Evolutionary conservation across 1,140 invertebrate species (phyloP), one percentile per base, ranked within the genome.

Genomic region (Adelges cooleyi): DNA sequence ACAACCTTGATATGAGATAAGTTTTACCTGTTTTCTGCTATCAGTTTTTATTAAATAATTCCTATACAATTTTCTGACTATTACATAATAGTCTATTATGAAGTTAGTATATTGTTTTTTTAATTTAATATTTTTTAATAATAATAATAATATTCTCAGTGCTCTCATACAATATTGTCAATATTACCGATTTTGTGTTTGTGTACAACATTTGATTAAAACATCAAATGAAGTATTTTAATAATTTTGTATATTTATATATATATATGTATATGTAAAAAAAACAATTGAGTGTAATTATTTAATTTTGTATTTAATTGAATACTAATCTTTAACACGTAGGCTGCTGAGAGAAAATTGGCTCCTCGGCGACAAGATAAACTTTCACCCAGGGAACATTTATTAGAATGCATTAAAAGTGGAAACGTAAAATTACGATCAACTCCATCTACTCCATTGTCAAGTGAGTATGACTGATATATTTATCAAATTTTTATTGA

Each of bases 271-370:
- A 40, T 40, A 40, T 9, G 38, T n/a, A 9, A 9, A 10, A 40
- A 23, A 23, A 17, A 15, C 27, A 17, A 48, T 69, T 40, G 9
- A 20, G 15, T 65, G 66, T 65, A 49, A 36, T 52, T 67, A 29
- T 49, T 17, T 42, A 67, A 51, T 56, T 40, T 10, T 40, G 9
- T 23, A 22, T 52, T 20, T 54, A 33, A 54, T 33, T 4, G 29
- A n/a, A n/a, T n/a, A n/a, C n/a, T 54, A 33, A 33, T 40, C 40
- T 40, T 69, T 70, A 67, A 71, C 23, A 68, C 73, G 1, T 70
- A 92, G 90, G 89, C 86, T n/a, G 89, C 89, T 8, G 90, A 95
- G 66, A 81, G 93, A 53, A 86, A 91, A 74, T 73, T 96, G 69
- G 75, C 75, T 27, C 85, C 89, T 11, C 81, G 84, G 8, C 79